Conservation (phyloP, 2,797 vertebrate genomes). For the Odontamblyopus lacepedii region DNA sequence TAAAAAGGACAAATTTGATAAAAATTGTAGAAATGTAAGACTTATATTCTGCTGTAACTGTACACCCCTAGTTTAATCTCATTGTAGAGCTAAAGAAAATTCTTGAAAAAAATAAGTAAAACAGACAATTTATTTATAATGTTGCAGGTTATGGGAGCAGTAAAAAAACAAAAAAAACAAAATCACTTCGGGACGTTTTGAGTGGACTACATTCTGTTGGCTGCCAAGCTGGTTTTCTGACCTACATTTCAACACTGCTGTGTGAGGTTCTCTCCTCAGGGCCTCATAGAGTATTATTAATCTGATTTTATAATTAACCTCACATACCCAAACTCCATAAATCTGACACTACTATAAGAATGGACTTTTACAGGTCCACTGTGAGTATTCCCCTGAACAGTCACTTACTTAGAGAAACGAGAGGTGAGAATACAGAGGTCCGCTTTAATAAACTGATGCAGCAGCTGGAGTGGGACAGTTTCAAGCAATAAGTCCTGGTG, state of each 20-base stretch:
- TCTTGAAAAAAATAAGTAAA: background rate
- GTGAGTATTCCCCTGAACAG: background rate
- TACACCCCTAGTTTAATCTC: no score
- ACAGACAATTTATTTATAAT: no score
- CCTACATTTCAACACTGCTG: slow-evolving; percentile 65
- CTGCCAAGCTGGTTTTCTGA: slow-evolving; percentile 51
- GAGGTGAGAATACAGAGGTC: slow-evolving; percentile 17
- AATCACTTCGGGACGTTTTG: background rate
- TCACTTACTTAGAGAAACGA: slow-evolving; percentile 40
- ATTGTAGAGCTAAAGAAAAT: background rate
- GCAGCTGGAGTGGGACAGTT: slow-evolving; percentile 32
- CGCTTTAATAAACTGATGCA: slow-evolving; percentile 15
- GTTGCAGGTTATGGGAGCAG: background rate
- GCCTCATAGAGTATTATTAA: slow-evolving; percentile 41
- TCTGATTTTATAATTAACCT: slow-evolving; percentile 58
- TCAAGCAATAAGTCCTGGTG: background rate
- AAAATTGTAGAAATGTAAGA: no score
- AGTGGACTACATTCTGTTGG: slow-evolving; percentile 41
- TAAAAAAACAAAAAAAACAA: no score
- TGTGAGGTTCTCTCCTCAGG: slow-evolving; percentile 49
- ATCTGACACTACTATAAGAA: slow-evolving; percentile 36
- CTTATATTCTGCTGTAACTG: no score
- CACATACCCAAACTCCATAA: slow-evolving; percentile 39
- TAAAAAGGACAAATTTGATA: no score
- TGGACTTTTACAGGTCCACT: slow-evolving; percentile 6